Evolutionary conservation across 2,888 invertebrate species (phyloP).

Genomic region (Dendrolimus pini): DNA sequence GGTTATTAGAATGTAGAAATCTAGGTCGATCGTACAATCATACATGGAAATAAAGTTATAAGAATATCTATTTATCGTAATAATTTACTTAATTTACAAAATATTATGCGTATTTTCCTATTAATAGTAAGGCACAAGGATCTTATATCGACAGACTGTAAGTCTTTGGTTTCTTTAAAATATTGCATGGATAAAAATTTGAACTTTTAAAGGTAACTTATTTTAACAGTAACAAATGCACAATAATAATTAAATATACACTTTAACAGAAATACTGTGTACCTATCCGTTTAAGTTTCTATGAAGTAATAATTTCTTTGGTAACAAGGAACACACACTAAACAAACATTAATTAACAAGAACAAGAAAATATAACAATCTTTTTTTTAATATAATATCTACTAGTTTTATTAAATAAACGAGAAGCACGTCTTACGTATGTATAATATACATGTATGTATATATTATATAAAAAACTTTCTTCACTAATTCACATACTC

Average conservation of each 20-base stretch:
- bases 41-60: no score
- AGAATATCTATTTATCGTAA: constrained; percentile 27
- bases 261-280: constrained; percentile 45
- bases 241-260: constrained; percentile 28
- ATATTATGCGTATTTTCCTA: constrained; percentile 18
- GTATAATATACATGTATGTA: no score
- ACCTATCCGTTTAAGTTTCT: constrained; percentile 38
- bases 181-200: constrained; percentile 59
- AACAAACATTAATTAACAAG: constrained; percentile 69
- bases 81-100: constrained; percentile 43
- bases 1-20: no score
- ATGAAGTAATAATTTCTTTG: constrained; percentile 60
- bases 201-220: constrained; percentile 70
- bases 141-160: constrained; percentile 53
- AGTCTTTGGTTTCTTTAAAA: constrained; percentile 62
- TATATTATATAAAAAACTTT: no score
- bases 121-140: constrained; percentile 44
- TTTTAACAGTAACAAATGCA: constrained; percentile 60
- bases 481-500: no score
- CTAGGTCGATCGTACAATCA: no score
- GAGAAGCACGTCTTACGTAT: constrained; percentile 47
- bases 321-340: constrained; percentile 74
- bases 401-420: constrained; percentile 20
- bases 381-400: constrained; percentile 26
- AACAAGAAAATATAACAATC: constrained; percentile 66